These are phyloP conservation scores for Tragelaphus buxtoni DNA, from an alignment of 2,113 vertebrate species.

Conservation along the genomic window DNA sequence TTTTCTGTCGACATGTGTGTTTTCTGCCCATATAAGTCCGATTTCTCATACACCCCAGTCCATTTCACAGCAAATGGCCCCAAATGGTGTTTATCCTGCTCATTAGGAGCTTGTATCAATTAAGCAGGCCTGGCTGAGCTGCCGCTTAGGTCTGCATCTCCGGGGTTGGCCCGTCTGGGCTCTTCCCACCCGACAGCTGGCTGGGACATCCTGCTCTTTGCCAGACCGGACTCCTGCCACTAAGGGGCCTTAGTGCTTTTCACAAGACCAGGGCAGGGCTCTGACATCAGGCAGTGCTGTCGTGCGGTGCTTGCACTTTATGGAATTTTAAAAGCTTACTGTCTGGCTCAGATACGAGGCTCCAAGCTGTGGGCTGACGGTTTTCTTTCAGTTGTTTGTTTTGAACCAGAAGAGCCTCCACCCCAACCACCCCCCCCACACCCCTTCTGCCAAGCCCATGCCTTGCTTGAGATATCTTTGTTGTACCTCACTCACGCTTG, in stretches of 20 bases:
- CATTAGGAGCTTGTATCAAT: constrained; percentile 26
- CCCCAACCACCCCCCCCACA: not conserved
- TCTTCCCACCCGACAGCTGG: not conserved
- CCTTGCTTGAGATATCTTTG: not conserved
- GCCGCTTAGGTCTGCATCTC: not conserved
- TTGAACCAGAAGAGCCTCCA: not conserved
- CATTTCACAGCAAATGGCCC: constrained; percentile 56
- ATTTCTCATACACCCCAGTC: not conserved
- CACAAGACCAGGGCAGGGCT: not conserved
- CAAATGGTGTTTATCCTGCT: constrained; percentile 50
- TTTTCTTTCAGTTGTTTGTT: not conserved
- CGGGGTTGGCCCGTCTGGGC: not conserved
- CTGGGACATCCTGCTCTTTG: not conserved
- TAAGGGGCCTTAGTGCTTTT: not conserved
- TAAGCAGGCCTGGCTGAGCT: constrained; percentile 12
- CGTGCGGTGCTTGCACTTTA: not conserved
- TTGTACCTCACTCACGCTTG: not conserved
- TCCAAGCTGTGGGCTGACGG: not conserved
- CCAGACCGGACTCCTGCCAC: not conserved
- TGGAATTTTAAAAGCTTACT: not conserved
- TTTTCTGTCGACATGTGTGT: constrained; percentile 49
- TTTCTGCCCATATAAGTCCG: not conserved
- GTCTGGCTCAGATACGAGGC: not conserved
- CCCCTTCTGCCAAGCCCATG: not conserved
- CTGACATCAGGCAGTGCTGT: not conserved